These are phyloP conservation scores for Pteropus rufus DNA, from an alignment of 2,797 vertebrate genomes.

Conservation along the genomic window DNA sequence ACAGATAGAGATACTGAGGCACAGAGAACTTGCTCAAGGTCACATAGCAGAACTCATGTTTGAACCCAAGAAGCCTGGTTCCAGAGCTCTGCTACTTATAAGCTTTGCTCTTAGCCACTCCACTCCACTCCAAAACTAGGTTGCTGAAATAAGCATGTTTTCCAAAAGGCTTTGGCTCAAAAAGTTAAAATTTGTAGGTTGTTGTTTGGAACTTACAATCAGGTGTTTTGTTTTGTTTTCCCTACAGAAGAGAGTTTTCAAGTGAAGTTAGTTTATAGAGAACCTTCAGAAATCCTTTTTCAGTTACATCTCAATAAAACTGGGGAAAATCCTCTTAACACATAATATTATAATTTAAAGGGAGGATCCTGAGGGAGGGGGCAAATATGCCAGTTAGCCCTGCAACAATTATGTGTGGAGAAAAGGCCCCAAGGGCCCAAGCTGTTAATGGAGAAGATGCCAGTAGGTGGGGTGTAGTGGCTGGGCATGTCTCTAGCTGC, in stretches of 20 bases:
- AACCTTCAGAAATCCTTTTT: neutral
- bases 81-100: neutral
- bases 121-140: neutral
- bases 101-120: neutral
- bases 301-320: neutral
- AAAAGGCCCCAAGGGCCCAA: neutral
- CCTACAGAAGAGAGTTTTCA: slow-evolving; percentile 5
- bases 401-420: fast-evolving
- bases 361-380: too few species aligned
- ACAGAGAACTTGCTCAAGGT: neutral
- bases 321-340: neutral
- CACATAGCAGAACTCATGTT: neutral
- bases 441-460: neutral
- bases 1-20: neutral
- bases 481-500: fast-evolving
- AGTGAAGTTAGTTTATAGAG: neutral
- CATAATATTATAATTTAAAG: neutral
- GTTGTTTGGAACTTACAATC: neutral
- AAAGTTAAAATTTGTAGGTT: neutral
- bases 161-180: neutral
- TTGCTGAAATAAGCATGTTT: neutral
- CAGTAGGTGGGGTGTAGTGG: neutral
- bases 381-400: neutral
- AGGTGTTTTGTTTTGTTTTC: neutral
- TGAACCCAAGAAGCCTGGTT: neutral